Percentiles rank a stretch among this genome's conserved stretches.
Evolutionary conservation across 2,113 vertebrate genomes (phyloP).

Genomic region (Centropus bengalensis): DNA sequence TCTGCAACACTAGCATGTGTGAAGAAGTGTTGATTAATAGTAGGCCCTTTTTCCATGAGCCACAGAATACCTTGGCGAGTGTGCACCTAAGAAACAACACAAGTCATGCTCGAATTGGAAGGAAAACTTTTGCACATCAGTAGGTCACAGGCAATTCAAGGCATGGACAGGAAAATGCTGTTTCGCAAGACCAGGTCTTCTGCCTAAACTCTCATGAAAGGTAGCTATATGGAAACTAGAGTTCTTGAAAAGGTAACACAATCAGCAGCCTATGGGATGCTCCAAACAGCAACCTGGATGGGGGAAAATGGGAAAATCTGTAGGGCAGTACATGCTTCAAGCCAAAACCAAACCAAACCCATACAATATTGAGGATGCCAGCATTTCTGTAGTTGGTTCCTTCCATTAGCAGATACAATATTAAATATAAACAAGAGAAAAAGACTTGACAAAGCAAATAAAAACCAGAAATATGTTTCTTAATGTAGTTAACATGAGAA

Average conservation of each 20-base stretch:
- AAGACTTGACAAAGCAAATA: neutral
- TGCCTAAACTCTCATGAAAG: neutral
- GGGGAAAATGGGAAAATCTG: neutral
- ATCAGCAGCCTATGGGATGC: neutral
- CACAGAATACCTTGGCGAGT: neutral
- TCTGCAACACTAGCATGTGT: neutral
- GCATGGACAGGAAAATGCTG: neutral
- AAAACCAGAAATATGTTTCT: neutral
- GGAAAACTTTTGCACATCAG: neutral
- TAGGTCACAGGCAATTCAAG: neutral
- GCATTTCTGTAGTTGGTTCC: neutral
- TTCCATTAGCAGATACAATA: neutral
- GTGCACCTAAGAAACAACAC: neutral
- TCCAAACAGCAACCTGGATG: neutral
- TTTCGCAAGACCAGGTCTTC: neutral
- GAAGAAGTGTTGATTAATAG: neutral
- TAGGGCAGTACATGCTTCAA: neutral
- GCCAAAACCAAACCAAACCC: neutral
- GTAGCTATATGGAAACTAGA: neutral
- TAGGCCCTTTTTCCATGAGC: neutral
- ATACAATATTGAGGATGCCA: neutral
- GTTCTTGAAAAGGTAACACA: neutral
- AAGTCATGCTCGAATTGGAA: neutral
- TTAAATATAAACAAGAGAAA: neutral
- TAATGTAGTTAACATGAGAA: neutral